A percentile compares a stretch with the other conserved stretches of the same genome.
Evolutionary conservation across 35 echinoderm and acorn worm species (phyloP).

Genomic region (Eucidaris tribuloides): DNA sequence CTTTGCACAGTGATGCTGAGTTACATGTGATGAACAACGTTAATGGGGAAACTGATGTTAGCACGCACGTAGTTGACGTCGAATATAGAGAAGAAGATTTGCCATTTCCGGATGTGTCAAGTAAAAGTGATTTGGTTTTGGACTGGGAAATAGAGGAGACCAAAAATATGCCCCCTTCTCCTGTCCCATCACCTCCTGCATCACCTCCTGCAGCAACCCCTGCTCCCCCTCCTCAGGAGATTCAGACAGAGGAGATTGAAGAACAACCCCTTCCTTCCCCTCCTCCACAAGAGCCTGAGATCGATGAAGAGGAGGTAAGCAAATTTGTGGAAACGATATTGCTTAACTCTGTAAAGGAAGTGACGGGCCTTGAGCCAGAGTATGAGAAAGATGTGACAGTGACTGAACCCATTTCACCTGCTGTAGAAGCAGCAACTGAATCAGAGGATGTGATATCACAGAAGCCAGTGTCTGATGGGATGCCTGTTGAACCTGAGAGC

Average conservation of each 20-base stretch:
- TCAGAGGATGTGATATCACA: conserved; percentile 1
- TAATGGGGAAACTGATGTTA: neutral
- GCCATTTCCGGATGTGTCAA: conserved; percentile 24
- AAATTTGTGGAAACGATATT: conserved; percentile 18
- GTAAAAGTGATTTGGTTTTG: conserved; percentile 12
- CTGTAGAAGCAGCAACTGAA: conserved; percentile 1
- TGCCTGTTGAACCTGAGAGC: neutral
- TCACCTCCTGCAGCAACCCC: neutral
- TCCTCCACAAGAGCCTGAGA: neutral
- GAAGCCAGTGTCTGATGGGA: neutral
- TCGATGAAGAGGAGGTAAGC: conserved; percentile 5
- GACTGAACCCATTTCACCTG: neutral
- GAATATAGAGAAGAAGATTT: neutral
- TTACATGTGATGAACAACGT: neutral
- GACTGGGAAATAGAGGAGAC: neutral
- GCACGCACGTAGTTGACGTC: neutral
- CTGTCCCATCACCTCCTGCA: no score
- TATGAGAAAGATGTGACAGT: neutral
- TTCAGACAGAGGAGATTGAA: no score
- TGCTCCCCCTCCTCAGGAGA: neutral
- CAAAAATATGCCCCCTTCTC: neutral
- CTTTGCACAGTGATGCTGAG: neutral
- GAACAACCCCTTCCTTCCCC: no score
- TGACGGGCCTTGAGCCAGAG: neutral
- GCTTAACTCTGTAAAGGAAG: conserved; percentile 10